phyloP scores from a whole-genome alignment of 2,113 vertebrate genomes.

The Phylloscopus trochiloides region DNA sequence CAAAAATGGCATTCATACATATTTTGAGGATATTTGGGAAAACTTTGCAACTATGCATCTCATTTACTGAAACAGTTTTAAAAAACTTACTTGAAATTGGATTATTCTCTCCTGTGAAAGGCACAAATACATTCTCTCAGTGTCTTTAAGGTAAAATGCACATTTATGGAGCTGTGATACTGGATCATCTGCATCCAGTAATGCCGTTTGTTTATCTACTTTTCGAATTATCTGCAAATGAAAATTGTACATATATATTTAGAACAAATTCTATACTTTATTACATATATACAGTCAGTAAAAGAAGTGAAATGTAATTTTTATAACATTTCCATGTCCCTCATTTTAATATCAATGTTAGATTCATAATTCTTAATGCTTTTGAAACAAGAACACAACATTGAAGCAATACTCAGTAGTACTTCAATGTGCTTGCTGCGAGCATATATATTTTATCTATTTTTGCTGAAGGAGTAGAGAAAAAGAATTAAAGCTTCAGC shows the following conservation, averaged over 20 bases:
- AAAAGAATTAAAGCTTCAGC: neutral
- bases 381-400: neutral
- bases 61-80: neutral
- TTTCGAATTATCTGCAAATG: constrained; percentile 93
- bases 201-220: constrained; percentile 97
- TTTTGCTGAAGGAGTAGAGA: neutral
- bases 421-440: neutral
- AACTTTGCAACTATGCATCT: fast-evolving
- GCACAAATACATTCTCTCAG: constrained; percentile 99
- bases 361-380: neutral
- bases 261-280: neutral
- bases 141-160: constrained; percentile 99
- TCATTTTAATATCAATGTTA: neutral
- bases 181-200: constrained; percentile 96
- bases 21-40: neutral
- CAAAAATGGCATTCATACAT: neutral
- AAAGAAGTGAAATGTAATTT: neutral
- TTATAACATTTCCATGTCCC: neutral
- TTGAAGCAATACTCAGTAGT: neutral
- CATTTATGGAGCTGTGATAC: constrained; percentile 99
- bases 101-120: constrained; percentile 99
- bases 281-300: neutral
- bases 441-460: neutral
- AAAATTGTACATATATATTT: neutral
- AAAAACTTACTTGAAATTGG: constrained; percentile 92